A percentile compares a stretch with the other conserved stretches of the same genome.
phyloP scores from a whole-genome alignment of 2,113 vertebrate species.

The Colinus virginianus region DNA sequence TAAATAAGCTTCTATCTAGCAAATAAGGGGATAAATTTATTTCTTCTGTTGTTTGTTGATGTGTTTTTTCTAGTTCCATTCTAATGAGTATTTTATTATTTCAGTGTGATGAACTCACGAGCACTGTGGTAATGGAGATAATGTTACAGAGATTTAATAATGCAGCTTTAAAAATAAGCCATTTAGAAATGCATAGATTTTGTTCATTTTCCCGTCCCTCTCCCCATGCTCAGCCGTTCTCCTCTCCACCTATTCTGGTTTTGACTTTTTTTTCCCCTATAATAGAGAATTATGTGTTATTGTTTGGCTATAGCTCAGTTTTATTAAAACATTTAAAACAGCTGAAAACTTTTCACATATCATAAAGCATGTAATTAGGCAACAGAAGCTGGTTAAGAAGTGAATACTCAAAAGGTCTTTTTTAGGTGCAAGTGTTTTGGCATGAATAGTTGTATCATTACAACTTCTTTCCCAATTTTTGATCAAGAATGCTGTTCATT shows the following conservation, averaged over 20 bases:
- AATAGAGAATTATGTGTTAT: background rate
- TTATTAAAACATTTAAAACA: background rate
- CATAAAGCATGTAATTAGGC: background rate
- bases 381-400: background rate
- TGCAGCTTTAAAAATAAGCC: constrained; percentile 5
- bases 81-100: background rate
- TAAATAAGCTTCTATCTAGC: background rate
- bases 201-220: background rate
- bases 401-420: background rate
- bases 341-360: background rate
- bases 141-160: background rate
- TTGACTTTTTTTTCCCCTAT: background rate
- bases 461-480: background rate
- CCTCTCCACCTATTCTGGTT: background rate
- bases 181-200: background rate
- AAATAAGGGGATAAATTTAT: background rate
- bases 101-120: background rate
- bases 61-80: background rate
- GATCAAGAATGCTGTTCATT: background rate
- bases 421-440: background rate
- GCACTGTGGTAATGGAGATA: background rate
- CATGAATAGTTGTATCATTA: background rate
- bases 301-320: background rate
- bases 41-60: background rate
- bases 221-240: background rate